Conservation (phyloP, 2,797 vertebrate genomes). For the Phyllotis vaccarum region DNA sequence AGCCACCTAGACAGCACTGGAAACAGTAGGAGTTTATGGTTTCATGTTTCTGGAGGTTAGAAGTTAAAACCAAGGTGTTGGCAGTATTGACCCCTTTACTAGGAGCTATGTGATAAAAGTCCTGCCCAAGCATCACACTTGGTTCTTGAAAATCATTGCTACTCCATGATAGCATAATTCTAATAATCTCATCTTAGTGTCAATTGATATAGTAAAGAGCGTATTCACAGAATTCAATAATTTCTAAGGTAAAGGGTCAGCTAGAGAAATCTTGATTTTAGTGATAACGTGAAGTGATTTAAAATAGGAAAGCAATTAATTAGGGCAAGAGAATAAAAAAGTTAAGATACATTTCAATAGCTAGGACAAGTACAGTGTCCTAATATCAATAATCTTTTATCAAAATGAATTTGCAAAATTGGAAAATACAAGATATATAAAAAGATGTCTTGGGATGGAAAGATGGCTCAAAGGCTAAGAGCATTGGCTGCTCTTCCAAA, state of each 20-base stretch:
- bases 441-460: neutral
- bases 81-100: neutral
- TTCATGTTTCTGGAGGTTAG: neutral
- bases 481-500: too few relatives aligned
- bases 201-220: neutral
- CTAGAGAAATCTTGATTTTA: neutral
- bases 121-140: neutral
- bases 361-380: neutral
- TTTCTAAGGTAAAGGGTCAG: neutral
- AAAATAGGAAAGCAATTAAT: neutral
- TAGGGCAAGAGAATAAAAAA: neutral
- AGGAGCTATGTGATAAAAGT: neutral
- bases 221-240: neutral
- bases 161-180: neutral
- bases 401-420: neutral
- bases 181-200: neutral
- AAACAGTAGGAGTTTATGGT: neutral
- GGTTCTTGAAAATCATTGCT: neutral
- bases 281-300: neutral
- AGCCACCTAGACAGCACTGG: neutral
- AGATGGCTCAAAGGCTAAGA: too few relatives aligned
- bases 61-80: neutral
- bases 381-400: conserved; percentile 24
- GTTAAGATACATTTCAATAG: neutral
- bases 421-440: neutral